Conservation (phyloP, 2,113 vertebrate genomes). For the Cyprinodon variegatus region DNA sequence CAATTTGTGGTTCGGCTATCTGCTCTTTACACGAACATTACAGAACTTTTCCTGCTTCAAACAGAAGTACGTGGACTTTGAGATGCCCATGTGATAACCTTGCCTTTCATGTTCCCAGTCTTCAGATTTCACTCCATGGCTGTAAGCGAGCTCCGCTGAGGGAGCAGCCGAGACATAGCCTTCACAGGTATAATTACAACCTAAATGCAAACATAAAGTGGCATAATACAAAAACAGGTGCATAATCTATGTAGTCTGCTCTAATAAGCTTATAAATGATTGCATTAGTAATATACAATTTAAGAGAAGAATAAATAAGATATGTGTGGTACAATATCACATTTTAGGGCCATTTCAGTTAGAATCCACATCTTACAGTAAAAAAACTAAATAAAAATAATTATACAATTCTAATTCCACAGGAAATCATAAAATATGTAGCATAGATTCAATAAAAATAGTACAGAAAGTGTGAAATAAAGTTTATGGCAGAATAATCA, state of each 20-base stretch:
- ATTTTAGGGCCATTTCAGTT: not conserved
- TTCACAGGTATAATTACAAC: constrained; percentile 19
- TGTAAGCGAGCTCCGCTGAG: constrained; percentile 51
- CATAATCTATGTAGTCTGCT: constrained; percentile 1
- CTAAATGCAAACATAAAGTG: constrained; percentile 13
- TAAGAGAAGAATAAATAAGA: not conserved
- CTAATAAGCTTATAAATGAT: no score
- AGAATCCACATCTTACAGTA: no score
- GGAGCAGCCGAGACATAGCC: constrained; percentile 15
- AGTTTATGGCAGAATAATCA: no score
- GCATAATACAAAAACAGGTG: constrained; percentile 14
- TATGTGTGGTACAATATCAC: not conserved
- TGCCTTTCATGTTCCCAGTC: constrained; percentile 55
- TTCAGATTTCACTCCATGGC: constrained; percentile 59
- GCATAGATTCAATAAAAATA: no score
- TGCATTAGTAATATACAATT: not conserved
- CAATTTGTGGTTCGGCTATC: constrained; percentile 16
- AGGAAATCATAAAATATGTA: no score
- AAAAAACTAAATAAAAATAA: no score
- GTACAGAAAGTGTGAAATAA: no score
- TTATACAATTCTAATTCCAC: no score
- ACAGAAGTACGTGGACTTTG: constrained; percentile 47
- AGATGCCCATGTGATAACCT: constrained; percentile 69
- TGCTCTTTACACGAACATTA: constrained; percentile 40
- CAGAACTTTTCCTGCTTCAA: constrained; percentile 36